Base-by-base conservation (phyloP, 2,888 invertebrate genomes). In the Minunthozetes semirufus region DNA sequence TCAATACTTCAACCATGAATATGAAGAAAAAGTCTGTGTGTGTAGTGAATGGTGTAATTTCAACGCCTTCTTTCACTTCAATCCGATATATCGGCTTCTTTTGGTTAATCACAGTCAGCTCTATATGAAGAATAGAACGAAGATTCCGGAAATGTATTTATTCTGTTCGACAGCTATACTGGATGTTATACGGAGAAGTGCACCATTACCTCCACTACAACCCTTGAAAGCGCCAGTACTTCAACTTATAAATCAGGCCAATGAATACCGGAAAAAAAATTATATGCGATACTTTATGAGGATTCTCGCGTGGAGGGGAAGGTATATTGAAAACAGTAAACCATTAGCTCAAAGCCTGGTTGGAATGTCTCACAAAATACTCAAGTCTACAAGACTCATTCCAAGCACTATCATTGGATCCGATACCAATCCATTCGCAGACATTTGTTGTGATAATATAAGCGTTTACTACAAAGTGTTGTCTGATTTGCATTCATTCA, bases 11-110 rank as follows among this genome's bases (percentile, higher is more conserved):
- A 9, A 6, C 11, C 27, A 59, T 15, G 48, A 72, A 9, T 53
- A 27, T 25, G 50, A 50, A 3, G 72, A 48, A n/a, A 53, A 27
- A 25, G 48, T 46, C 50, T 72, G 72, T 25, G 50, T 48, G 33
- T 72, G 72, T 27, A 50, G 3, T 15, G 72, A 72, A 38, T 72
- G 72, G 72, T 72, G 72, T 17, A 72, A 50, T 53, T 33, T 22
- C 19, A 27, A 27, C 42, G 46, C 72, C 3, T 72, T 72, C 72
- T 72, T 50, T 25, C 50, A 50, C 27, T 25, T 19, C 25, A 72
- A 72, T 38, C 72, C 72, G 1, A 72, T 72, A 3, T 72, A 25
- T 22, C 72, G 72, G 33, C 50, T 72, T n/a, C 50, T 72, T 11
- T 22, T 25, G 8, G 72, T 72, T 27, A 17, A 38, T 1, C 50